Evolutionary conservation across 2,797 vertebrate species (phyloP).

Genomic region (Dermochelys coriacea): DNA sequence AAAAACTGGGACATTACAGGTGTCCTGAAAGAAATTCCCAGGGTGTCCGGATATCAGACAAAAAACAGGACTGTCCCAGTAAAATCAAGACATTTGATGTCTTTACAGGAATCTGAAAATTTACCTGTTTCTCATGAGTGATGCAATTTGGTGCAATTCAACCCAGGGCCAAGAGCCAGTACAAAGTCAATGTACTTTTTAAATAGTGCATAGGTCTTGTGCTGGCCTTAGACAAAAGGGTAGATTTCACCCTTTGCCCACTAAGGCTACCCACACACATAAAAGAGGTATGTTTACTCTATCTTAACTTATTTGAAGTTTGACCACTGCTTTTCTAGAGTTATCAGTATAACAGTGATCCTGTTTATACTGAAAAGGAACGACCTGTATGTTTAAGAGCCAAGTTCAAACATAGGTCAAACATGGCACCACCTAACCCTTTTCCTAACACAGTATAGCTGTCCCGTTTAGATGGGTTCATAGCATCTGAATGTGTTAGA

Average conservation of each 20-base stretch:
- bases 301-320: conserved; percentile 68
- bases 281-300: conserved; percentile 70
- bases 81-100: conserved; percentile 1
- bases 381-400: conserved; percentile 56
- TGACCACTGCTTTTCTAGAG: conserved; percentile 60
- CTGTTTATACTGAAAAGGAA: conserved; percentile 58
- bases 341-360: conserved; percentile 70
- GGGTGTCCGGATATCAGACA: not conserved
- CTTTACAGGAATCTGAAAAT: conserved; percentile 15
- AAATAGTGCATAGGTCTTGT: conserved; percentile 65
- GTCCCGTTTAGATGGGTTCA: conserved; percentile 30
- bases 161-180: conserved; percentile 5
- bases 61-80: not conserved
- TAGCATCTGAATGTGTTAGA: conserved; percentile 50
- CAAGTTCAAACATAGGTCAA: not conserved
- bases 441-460: not conserved
- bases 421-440: conserved; percentile 20
- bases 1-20: not conserved
- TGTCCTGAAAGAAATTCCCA: not conserved
- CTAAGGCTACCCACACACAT: conserved; percentile 67
- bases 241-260: conserved; percentile 69
- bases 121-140: fast-evolving
- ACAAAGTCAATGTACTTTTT: conserved; percentile 69
- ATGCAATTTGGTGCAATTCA: conserved; percentile 33
- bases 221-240: conserved; percentile 71